Evolutionary conservation across 2,888 invertebrate species (phyloP).

Genomic region (Parelbella ahira): DNA sequence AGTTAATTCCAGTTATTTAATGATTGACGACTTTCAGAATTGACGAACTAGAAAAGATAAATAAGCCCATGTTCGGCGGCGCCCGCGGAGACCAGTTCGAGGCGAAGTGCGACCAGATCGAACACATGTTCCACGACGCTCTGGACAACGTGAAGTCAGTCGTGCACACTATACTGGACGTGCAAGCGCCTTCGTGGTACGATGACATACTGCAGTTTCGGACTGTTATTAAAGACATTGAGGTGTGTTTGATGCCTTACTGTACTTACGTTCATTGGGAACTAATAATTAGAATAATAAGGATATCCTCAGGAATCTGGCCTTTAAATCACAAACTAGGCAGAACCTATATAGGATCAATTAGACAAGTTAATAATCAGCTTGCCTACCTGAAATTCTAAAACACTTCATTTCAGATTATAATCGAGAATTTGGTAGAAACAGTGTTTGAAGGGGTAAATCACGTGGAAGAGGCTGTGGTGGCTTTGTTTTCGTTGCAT

Average conservation of each 20-base stretch:
- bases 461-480: slow-evolving; percentile 90
- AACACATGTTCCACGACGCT: slow-evolving; percentile 85
- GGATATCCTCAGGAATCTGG: no score
- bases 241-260: no score
- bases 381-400: no score
- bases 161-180: slow-evolving; percentile 85
- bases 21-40: slow-evolving; percentile 64
- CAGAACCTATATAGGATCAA: no score
- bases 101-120: slow-evolving; percentile 84
- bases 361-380: no score
- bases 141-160: slow-evolving; percentile 82
- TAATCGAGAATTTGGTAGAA: slow-evolving; percentile 90
- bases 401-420: slow-evolving; percentile 79
- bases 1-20: no score
- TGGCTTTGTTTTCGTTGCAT: slow-evolving; percentile 87
- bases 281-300: no score
- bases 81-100: slow-evolving; percentile 85
- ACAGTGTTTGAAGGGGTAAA: slow-evolving; percentile 88
- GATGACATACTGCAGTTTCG: slow-evolving; percentile 84
- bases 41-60: slow-evolving; percentile 85
- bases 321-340: no score
- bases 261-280: no score
- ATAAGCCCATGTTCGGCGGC: slow-evolving; percentile 88
- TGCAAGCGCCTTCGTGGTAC: slow-evolving; percentile 91
- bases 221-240: slow-evolving; percentile 81